phyloP scores from a whole-genome alignment of 2,797 vertebrate genomes.

The Dallia pectoralis region DNA sequence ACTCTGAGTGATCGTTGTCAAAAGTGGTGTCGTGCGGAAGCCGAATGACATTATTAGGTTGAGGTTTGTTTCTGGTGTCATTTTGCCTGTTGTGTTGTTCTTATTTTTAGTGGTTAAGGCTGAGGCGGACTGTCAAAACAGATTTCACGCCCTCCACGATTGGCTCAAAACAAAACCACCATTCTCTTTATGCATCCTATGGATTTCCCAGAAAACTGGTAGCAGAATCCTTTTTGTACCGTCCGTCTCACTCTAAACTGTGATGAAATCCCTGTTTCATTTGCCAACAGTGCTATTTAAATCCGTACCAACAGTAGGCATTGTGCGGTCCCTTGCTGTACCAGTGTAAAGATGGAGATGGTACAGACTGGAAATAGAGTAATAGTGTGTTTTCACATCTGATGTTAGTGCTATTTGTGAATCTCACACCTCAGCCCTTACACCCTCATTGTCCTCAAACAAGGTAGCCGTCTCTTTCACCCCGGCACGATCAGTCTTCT shows the following conservation, averaged over 20 bases:
- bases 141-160: not conserved
- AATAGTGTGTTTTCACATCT: not conserved
- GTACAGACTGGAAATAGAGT: not conserved
- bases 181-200: not conserved
- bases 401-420: not conserved
- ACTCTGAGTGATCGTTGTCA: conserved; percentile 5
- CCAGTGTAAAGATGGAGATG: not conserved
- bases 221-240: not conserved
- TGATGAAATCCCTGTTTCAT: not conserved
- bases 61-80: not conserved
- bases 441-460: not conserved
- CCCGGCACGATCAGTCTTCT: not conserved
- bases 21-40: conserved; percentile 4
- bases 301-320: not conserved
- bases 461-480: conserved; percentile 3
- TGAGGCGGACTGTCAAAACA: not conserved
- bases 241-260: not conserved
- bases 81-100: not conserved
- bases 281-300: not conserved
- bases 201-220: not conserved
- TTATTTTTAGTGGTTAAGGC: not conserved
- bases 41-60: not conserved
- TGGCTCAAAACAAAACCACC: not conserved
- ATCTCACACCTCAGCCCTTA: not conserved
- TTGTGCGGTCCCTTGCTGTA: not conserved